A percentile compares a stretch with the other conserved stretches of the same genome.
phyloP scores from a whole-genome alignment of 2,113 vertebrate species.

The Nansenia antarctica region DNA sequence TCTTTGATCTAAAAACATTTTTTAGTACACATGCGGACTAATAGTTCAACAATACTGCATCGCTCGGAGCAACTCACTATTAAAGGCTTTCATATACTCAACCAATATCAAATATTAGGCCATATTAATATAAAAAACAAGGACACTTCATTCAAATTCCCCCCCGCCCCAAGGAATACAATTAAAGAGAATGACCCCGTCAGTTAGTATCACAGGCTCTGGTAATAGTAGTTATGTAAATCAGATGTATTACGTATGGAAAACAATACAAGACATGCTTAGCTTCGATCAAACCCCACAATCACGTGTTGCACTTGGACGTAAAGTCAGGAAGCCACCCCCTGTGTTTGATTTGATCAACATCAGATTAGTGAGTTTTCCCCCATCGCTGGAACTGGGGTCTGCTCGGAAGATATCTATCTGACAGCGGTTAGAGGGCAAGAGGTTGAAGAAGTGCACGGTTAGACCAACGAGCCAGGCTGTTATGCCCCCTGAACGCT shows the following conservation, averaged over 20 bases:
- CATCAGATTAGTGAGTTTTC: background rate
- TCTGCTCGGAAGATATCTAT: background rate
- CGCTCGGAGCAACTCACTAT: too few relatives aligned
- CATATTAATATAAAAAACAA: background rate
- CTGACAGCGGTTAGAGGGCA: background rate
- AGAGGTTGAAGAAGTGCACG: background rate
- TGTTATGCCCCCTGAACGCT: constrained; percentile 51
- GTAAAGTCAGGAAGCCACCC: background rate
- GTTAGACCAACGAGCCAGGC: constrained; percentile 44
- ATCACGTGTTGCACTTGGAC: background rate
- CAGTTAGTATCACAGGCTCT: background rate
- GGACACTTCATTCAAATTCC: background rate
- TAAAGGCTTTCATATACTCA: too few relatives aligned
- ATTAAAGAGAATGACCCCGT: background rate
- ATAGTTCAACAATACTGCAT: too few relatives aligned
- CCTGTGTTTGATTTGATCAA: background rate
- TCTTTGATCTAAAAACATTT: too few relatives aligned
- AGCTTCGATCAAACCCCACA: background rate
- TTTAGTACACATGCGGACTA: too few relatives aligned
- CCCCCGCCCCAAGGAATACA: background rate
- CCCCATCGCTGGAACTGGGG: too few relatives aligned
- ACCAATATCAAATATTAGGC: background rate
- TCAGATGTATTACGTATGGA: background rate
- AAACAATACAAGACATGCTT: background rate
- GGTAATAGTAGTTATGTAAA: background rate